A percentile compares a stretch with the other conserved stretches of the same genome.
Conservation (phyloP, 35 echinoderm and acorn worm genomes). For the Anneissia japonica region DNA sequence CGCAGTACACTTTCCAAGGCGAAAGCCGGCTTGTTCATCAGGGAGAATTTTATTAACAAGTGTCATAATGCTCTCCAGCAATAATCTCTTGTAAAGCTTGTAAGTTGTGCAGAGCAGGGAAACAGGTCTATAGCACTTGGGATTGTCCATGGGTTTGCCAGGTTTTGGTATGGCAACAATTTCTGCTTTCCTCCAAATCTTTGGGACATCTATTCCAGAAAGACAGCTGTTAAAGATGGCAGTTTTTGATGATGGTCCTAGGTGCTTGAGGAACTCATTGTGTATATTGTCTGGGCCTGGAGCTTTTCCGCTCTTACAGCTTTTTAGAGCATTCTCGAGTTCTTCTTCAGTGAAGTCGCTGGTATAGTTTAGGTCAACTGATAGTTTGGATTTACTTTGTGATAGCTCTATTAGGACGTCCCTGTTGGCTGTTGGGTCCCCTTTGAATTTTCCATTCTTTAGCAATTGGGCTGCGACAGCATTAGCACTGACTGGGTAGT, state of each 20-base stretch:
- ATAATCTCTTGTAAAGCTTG: neutral
- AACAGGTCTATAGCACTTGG: conserved; percentile 41
- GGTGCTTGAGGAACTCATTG: neutral
- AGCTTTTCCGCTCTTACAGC: neutral
- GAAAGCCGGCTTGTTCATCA: conserved; percentile 17
- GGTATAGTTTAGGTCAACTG: no score
- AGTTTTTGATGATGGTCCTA: neutral
- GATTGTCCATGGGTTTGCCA: conserved; percentile 30
- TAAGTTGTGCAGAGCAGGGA: conserved; percentile 27
- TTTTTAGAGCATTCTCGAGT: neutral
- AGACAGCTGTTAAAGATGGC: neutral
- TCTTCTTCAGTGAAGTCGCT: no score
- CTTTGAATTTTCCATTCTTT: no score
- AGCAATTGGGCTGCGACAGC: no score
- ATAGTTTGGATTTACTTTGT: no score
- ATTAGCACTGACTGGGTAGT: no score
- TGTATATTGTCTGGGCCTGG: conserved; percentile 3
- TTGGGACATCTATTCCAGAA: neutral
- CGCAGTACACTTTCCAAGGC: neutral
- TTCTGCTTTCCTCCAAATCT: conserved; percentile 28
- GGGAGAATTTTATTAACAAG: neutral
- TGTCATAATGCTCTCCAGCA: neutral
- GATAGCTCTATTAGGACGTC: no score
- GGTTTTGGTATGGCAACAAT: conserved; percentile 33
- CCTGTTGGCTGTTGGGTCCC: no score